Conservation (phyloP, 2,797 vertebrate species). For the Pseudotriccus pelzelni region DNA sequence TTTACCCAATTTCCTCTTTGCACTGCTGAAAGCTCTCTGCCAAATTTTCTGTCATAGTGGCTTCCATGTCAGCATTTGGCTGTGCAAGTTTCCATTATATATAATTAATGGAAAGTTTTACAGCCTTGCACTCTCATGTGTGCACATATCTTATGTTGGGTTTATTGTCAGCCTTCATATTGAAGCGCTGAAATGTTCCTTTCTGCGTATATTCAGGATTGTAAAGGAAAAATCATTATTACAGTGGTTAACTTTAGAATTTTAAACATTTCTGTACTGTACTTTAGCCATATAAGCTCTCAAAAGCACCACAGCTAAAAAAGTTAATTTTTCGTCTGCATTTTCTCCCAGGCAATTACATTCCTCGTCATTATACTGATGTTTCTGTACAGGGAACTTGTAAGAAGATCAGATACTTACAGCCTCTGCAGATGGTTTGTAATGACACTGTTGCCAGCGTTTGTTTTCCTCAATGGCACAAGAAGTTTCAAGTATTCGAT, state of each 20-base stretch:
- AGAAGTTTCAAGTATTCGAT: slow-evolving; percentile 78
- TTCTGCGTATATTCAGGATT: background rate
- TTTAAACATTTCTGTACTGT: background rate
- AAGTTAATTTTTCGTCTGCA: background rate
- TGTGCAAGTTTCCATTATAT: background rate
- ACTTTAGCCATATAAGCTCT: background rate
- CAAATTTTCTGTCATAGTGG: background rate
- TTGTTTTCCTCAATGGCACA: slow-evolving; percentile 74
- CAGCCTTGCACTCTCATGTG: background rate
- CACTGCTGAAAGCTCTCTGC: background rate
- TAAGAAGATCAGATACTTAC: slow-evolving; percentile 68
- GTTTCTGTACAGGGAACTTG: background rate
- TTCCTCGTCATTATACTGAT: background rate
- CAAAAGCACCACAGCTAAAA: background rate
- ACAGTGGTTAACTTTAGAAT: background rate
- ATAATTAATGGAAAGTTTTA: background rate
- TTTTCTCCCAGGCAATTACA: background rate
- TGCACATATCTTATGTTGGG: background rate
- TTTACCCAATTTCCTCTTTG: background rate
- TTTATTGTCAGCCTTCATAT: background rate
- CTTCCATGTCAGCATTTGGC: background rate
- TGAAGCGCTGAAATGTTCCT: background rate
- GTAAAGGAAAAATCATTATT: background rate
- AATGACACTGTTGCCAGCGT: slow-evolving; percentile 85
- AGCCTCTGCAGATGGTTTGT: slow-evolving; percentile 53